Percentiles rank a stretch among this genome's conserved stretches.
phyloP scores from a whole-genome alignment of 2,888 invertebrate species.

The Plebejus melissa region DNA sequence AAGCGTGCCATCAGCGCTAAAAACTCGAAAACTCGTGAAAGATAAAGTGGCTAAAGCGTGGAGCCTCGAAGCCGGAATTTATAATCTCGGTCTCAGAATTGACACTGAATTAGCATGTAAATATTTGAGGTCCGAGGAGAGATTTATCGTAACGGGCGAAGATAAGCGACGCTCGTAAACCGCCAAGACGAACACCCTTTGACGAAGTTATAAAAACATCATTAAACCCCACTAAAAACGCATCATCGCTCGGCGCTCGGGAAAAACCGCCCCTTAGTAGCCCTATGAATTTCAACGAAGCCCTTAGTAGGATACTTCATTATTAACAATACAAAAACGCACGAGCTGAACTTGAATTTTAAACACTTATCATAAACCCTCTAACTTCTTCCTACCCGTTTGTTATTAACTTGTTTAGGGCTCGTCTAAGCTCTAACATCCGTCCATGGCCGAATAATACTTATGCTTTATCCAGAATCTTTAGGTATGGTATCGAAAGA shows the following conservation, averaged over 20 bases:
- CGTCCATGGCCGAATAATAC: not conserved
- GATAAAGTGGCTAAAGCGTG: slow-evolving; percentile 48
- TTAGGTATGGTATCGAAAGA: not conserved
- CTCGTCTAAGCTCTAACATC: not conserved
- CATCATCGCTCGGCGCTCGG: slow-evolving; percentile 51
- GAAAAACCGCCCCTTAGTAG: slow-evolving; percentile 62
- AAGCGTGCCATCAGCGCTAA: slow-evolving; percentile 56
- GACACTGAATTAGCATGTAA: slow-evolving; percentile 78
- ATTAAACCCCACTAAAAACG: slow-evolving; percentile 79
- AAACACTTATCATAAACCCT: not conserved
- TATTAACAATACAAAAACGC: slow-evolving; percentile 10
- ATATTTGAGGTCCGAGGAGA: slow-evolving; percentile 77
- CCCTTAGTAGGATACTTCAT: slow-evolving; percentile 41
- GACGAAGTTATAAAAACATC: slow-evolving; percentile 76
- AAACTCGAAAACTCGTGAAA: slow-evolving; percentile 70
- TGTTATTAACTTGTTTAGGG: too few relatives aligned
- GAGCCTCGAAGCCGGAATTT: slow-evolving; percentile 48
- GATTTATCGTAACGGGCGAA: slow-evolving; percentile 71
- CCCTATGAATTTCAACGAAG: slow-evolving; percentile 78
- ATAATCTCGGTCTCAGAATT: slow-evolving; percentile 76
- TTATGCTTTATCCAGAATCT: too few relatives aligned
- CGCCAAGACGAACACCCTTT: slow-evolving; percentile 66
- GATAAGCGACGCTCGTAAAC: slow-evolving; percentile 77
- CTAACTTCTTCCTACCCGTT: too few relatives aligned
- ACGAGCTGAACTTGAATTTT: not conserved